These are phyloP conservation scores for Rhabdomys dilectus DNA, from an alignment of 2,113 vertebrate genomes.

Conservation along the genomic window DNA sequence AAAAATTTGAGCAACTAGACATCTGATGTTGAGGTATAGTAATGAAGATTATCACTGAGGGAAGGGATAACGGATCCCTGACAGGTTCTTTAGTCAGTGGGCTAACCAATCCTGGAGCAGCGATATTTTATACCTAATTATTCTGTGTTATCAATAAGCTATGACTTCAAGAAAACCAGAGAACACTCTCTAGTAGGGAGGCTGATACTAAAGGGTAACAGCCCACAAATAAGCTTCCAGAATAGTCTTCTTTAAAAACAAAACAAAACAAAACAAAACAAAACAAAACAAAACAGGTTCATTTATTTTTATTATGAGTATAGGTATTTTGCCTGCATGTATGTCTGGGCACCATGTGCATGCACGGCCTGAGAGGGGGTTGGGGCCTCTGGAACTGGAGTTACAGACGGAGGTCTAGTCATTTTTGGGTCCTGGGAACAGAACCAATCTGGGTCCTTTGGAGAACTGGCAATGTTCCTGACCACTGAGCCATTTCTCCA, in stretches of 20 bases:
- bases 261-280: neutral
- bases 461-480: neutral
- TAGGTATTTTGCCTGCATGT: neutral
- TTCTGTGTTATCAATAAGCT: neutral
- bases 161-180: conserved; percentile 6
- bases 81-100: neutral
- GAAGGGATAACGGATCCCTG: neutral
- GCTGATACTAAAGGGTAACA: conserved; percentile 8
- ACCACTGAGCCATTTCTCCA: neutral
- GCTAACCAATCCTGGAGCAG: neutral
- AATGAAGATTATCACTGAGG: neutral
- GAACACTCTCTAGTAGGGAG: neutral
- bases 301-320: neutral
- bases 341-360: neutral
- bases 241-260: neutral
- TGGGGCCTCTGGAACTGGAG: neutral
- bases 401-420: neutral
- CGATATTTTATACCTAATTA: neutral
- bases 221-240: neutral
- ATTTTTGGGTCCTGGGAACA: neutral
- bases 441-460: neutral
- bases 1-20: neutral
- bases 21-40: neutral
- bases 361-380: neutral
- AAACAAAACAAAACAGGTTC: neutral